phyloP scores from a whole-genome alignment of 2,797 vertebrate species.

The Arnoldichthys spilopterus region DNA sequence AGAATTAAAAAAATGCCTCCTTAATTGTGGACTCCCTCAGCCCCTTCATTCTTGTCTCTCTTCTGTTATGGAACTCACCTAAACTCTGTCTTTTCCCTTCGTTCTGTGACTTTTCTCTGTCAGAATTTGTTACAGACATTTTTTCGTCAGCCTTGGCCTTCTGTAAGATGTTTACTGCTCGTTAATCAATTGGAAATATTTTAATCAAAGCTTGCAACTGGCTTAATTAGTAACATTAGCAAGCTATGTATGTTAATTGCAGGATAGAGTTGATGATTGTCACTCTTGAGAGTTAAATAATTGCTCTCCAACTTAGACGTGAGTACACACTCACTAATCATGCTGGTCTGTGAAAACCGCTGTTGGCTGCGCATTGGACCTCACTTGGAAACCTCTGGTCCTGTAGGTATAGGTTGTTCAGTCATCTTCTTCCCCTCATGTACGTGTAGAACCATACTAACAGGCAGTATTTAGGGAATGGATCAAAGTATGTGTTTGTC shows the following conservation, averaged over 20 bases:
- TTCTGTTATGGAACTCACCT: slow-evolving; percentile 34
- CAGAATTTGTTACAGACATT: slow-evolving; percentile 72
- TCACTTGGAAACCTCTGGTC: no score
- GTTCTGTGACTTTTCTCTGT: slow-evolving; percentile 32
- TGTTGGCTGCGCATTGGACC: no score
- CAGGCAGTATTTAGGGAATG: slow-evolving; percentile 88
- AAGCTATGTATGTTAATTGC: slow-evolving; percentile 82
- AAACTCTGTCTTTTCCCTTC: slow-evolving; percentile 12
- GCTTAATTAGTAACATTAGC: slow-evolving; percentile 81
- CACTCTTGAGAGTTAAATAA: slow-evolving; percentile 69
- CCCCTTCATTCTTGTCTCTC: slow-evolving; percentile 69
- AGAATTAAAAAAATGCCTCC: slow-evolving; percentile 71
- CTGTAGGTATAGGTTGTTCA: no score
- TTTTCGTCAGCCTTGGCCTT: slow-evolving; percentile 76
- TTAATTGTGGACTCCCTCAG: slow-evolving; percentile 84
- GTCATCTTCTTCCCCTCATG: slow-evolving; percentile 78
- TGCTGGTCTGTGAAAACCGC: no score
- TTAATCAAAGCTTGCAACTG: slow-evolving; percentile 84
- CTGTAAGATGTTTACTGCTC: slow-evolving; percentile 78
- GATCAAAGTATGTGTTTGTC: slow-evolving; percentile 92
- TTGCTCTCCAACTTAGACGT: slow-evolving; percentile 62
- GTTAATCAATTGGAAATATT: slow-evolving; percentile 87
- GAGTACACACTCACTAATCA: slow-evolving; percentile 67
- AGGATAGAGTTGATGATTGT: slow-evolving; percentile 71
- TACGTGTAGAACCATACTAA: slow-evolving; percentile 87